Base-by-base conservation (phyloP, 1,140 invertebrate genomes). In the Vanessa atalanta region DNA sequence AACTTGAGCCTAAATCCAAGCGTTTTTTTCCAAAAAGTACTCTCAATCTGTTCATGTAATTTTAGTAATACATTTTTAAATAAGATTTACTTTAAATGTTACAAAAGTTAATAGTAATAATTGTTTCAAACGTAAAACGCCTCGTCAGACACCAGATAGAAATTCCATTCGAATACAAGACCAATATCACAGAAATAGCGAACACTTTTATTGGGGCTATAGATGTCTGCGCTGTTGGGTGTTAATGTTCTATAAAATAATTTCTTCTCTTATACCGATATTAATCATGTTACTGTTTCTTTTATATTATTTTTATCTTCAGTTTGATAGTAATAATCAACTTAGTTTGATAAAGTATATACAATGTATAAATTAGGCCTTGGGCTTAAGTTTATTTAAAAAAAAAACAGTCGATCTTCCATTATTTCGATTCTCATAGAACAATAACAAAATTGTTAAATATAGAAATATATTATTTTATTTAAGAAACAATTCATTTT, bases 101-200 rank as follows among this genome's bases (percentile, higher is more conserved):
- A 13, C 9, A 11, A 57, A 23, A 57, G 53, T 11, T 26, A 57
- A 57, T 23, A 20, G 20, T 20, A 20, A 20, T 26, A 12, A 57
- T 9, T 57, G 53, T 12, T 26, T 9, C 9, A 11, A 57, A 23
- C 8, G 53, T 11, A 57, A 57, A 57, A 13, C 13, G 16, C 12
- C 53, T 57, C 13, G 20, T 23, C 26, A 57, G 53, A 2, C 14
- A 12, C 20, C 37, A 23, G 53, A 57, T 57, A 57, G 9, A 23
- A 57, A 57, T 57, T 57, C 20, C 53, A 16, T 3, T 53, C 53
- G 12, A 9, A 57, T 8, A 15, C 9, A 16, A 23, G 53, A 16
- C 53, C 53, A 57, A 57, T 57, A 57, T 57, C 16, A 23, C 12
- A 57, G 20, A 57, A 53, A 57, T 57, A 57, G 16, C 53, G 20